A percentile compares a stretch with the other conserved stretches of the same genome.
Conservation (phyloP, 2,113 vertebrate genomes). For the Corydoras sp. region DNA sequence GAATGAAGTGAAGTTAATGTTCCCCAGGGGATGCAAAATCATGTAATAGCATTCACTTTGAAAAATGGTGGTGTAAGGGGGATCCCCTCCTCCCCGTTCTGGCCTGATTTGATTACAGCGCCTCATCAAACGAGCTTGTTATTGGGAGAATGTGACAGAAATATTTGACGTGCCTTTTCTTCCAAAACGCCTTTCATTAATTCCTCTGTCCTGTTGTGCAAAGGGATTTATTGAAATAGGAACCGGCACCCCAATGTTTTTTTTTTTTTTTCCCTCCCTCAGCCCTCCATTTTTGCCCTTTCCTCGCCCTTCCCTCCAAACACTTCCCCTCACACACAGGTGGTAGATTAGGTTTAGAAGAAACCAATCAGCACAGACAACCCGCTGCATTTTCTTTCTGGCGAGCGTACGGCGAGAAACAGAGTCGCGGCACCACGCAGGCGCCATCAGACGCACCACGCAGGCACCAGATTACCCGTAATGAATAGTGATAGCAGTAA, state of each 20-base stretch:
- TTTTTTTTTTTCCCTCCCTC: conserved; percentile 40
- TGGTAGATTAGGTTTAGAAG: conserved; percentile 37
- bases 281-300: conserved; percentile 9
- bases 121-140: conserved; percentile 43
- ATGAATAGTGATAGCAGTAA: conserved; percentile 27
- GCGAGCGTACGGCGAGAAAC: conserved; percentile 14
- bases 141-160: conserved; percentile 36
- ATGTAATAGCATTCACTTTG: conserved; percentile 37
- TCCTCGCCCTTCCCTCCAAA: conserved; percentile 48
- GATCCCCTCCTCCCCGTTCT: conserved; percentile 22
- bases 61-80: conserved; percentile 39
- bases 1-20: conserved; percentile 36
- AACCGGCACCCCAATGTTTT: conserved; percentile 40
- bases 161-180: conserved; percentile 42
- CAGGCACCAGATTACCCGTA: conserved; percentile 26
- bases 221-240: conserved; percentile 37
- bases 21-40: conserved; percentile 20
- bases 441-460: conserved; percentile 26
- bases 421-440: conserved; percentile 14
- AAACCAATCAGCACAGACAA: conserved; percentile 31
- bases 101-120: conserved; percentile 34
- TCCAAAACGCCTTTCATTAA: conserved; percentile 41
- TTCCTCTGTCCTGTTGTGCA: conserved; percentile 30
- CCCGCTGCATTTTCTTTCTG: conserved; percentile 24
- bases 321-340: conserved; percentile 18